Evolutionary conservation across 1,140 invertebrate genomes (phyloP).

Genomic region (Cyrtorhinus lividipennis): DNA sequence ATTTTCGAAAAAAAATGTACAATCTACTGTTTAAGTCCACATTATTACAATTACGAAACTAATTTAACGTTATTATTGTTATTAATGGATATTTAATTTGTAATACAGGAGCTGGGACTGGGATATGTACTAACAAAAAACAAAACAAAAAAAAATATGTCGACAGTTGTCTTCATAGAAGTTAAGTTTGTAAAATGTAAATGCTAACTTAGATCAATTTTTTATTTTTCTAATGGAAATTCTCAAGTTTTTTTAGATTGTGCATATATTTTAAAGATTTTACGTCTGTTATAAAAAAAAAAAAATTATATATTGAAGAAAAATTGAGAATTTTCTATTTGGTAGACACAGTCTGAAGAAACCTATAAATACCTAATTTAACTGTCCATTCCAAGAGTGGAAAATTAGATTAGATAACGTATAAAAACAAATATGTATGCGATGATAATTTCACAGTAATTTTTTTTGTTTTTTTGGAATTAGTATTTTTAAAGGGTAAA

Average conservation of each 20-base stretch:
- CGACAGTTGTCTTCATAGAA: slow-evolving; percentile 8
- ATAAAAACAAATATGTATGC: slow-evolving; percentile 11
- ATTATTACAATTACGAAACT: slow-evolving; percentile 14
- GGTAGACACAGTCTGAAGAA: slow-evolving; percentile 17
- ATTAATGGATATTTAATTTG: slow-evolving; percentile 16
- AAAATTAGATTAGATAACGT: slow-evolving; percentile 13
- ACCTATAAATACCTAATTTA: slow-evolving; percentile 9
- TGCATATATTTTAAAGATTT: slow-evolving; percentile 16
- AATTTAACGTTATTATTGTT: slow-evolving; percentile 21
- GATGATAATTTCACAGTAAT: neutral
- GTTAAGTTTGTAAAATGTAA: slow-evolving; percentile 18
- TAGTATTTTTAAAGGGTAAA: slow-evolving; percentile 17
- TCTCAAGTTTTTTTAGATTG: slow-evolving; percentile 19
- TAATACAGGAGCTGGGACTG: slow-evolving; percentile 20
- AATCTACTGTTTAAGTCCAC: slow-evolving; percentile 19
- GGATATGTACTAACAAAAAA: slow-evolving; percentile 17
- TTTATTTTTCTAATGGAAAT: slow-evolving; percentile 19
- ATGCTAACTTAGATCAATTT: slow-evolving; percentile 19
- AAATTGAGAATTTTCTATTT: slow-evolving; percentile 21
- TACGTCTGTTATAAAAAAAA: slow-evolving; percentile 11
- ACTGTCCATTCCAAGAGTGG: slow-evolving; percentile 20
- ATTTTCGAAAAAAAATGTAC: slow-evolving; percentile 18
- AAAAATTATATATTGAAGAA: slow-evolving; percentile 11
- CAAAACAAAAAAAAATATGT: slow-evolving; percentile 12
- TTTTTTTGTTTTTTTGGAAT: neutral